Evolutionary conservation across 2,888 invertebrate species (phyloP).

Genomic region (Apamea monoglypha): DNA sequence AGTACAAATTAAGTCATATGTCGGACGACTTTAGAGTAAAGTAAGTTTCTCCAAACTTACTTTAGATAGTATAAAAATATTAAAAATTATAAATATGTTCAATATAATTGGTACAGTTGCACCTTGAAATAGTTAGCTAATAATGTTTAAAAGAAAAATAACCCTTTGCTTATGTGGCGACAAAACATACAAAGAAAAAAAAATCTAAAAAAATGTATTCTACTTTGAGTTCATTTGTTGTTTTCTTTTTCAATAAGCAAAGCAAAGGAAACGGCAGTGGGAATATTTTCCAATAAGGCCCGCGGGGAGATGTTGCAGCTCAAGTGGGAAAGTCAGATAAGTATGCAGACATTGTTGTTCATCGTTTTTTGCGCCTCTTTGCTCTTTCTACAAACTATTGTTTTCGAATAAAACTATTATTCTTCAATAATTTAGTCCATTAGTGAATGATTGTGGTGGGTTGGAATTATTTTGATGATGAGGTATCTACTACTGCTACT

Average conservation of each 20-base stretch:
- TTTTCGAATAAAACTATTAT: background rate
- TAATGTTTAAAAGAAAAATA: background rate
- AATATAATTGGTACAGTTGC: background rate
- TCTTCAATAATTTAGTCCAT: background rate
- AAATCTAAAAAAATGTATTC: conserved; percentile 38
- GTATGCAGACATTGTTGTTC: background rate
- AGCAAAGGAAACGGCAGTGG: conserved; percentile 77
- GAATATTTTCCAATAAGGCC: conserved; percentile 83
- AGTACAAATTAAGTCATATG: background rate
- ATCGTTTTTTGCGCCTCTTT: background rate
- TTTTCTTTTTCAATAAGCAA: conserved; percentile 79
- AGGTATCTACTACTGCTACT: too few relatives aligned
- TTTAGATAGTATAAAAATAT: background rate
- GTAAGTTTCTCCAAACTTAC: too few relatives aligned
- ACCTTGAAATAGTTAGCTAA: background rate
- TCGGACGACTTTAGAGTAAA: background rate
- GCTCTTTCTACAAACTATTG: background rate
- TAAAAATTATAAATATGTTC: background rate
- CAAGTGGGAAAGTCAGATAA: conserved; percentile 10
- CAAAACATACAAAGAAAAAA: conserved; percentile 16
- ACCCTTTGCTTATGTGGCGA: conserved; percentile 1
- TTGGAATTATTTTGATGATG: background rate
- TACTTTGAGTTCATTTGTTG: conserved; percentile 50
- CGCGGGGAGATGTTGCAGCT: conserved; percentile 74
- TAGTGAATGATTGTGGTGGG: background rate